Evolutionary conservation across 2,888 invertebrate species (phyloP), one percentile per base, ranked within the genome.

Genomic region (Acleris emargana): DNA sequence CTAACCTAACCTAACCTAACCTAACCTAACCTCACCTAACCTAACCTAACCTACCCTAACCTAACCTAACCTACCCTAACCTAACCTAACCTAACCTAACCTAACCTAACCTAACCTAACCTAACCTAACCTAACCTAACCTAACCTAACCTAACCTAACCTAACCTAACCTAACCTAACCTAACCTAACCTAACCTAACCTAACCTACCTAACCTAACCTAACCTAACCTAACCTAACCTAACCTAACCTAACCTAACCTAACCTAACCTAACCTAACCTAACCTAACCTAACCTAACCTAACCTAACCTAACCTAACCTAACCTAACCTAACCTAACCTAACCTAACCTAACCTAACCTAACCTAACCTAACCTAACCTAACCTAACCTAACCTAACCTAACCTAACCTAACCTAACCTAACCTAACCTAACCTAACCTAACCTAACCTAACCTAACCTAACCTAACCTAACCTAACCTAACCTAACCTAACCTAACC

Each of bases 281-380:
- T 43, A 43, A 50, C 32, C 49, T 43, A 42, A 43, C 49, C 52
- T 20, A 20, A 20, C 43, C 52, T 52, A 50, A 53, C 62, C 58
- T 62, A 51, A 58, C 55, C 69, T 68, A 62, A 67, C 66, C 67
- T 67, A 68, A 69, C 71, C 72, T 72, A 71, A 71, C 72, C 20
- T 20, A 20, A 20, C 71, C 72, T 22, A 55, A 38, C 55, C 45
- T 25, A 72, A 69, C 71, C 69, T 70, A 70, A 71, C 71, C 72
- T 69, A 68, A 67, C 67, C 70, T 64, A 64, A 68, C 67, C 69
- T 69, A 71, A 71, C 71, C 71, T 71, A 71, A 69, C 71, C 69
- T 69, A 71, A 69, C 71, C 69, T 68, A 71, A 68, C 69, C 69
- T 69, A 69, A 71, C 69, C 67, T 68, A 67, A 67, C 70, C 68